Base-by-base conservation (phyloP, 2,888 invertebrate species). In the Andrena haemorrhoa region DNA sequence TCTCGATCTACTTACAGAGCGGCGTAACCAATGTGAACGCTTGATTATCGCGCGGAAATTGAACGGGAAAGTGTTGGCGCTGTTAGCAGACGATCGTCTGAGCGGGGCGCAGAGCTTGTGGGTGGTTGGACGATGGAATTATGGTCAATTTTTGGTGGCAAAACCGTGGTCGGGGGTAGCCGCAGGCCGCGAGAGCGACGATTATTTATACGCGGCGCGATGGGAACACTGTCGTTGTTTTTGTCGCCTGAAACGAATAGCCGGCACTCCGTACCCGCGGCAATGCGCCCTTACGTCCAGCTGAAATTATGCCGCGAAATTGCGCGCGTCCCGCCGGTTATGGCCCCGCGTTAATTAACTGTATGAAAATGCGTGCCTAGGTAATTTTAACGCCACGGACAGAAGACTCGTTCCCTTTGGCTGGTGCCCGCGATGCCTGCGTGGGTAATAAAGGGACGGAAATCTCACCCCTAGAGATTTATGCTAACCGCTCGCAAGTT, bases 201-300 rank as follows among this genome's bases (percentile, higher is more conserved):
- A 82, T 88, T 85, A 83, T 87, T 87, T 88, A 88, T 85, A 80
- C 83, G 78, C 53, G 47, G 68, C 75, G 51, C 71, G 77, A 80
- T 79, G 82, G 35, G 65, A 61, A 77, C 66, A 64, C 70, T 49
- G 26, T 33, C 68, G 75, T 75, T 86, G 81, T 85, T 85, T 81
- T 85, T 81, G 79, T 79, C 73, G 66, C 33, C 53, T 7, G 51
- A 60, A 81, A 87, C 81, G 75, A 85, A 85, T 68, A 73, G 73
- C 20, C 61, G 69, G 75, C 60, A 56, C 64, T 75, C 64, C 49
- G 51, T 53, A 66, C 23, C 16, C n/a, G 26, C 35, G 78, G 63
- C 60, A 23, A 35, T 41, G 31, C 7, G 63, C 78, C 61, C 76
- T 79, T 86, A 72, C 76, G 58, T 79, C 61, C 29, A 20, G n/a